A percentile compares a stretch with the other conserved stretches of the same genome.
phyloP scores from a whole-genome alignment of 1,140 invertebrate genomes.

The Teleogryllus occipitalis region DNA sequence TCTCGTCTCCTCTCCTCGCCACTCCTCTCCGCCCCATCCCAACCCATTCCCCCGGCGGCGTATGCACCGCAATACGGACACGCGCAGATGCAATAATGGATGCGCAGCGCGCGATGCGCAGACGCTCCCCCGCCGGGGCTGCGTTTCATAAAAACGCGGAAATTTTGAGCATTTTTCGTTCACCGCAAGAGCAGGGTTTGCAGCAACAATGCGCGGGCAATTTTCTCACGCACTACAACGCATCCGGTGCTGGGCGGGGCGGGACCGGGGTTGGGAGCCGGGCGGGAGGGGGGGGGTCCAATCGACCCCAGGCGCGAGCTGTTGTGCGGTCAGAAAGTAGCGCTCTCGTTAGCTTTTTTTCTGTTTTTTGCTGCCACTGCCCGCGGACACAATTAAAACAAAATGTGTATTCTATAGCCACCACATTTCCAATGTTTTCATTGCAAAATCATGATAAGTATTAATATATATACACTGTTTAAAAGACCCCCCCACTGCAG shows the following conservation, averaged over 20 bases:
- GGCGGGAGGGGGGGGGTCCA: neutral
- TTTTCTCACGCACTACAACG: neutral
- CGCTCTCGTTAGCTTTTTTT: neutral
- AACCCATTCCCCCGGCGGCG: neutral
- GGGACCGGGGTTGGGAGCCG: neutral
- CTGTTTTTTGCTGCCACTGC: neutral
- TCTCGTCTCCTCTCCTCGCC: too few relatives aligned
- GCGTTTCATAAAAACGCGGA: neutral
- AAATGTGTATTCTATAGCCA: neutral
- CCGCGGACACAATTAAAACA: neutral
- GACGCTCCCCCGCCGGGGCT: too few relatives aligned
- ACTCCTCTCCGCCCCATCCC: neutral
- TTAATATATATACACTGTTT: neutral
- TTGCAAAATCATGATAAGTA: neutral
- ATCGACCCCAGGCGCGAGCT: neutral
- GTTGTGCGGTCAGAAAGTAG: neutral
- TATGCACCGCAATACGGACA: neutral
- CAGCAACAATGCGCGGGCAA: neutral
- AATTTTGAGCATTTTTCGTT: constrained; percentile 5
- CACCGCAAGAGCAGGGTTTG: neutral
- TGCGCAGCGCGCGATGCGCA: neutral
- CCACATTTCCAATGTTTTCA: neutral
- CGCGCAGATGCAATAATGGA: neutral
- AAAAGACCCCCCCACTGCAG: too few relatives aligned
- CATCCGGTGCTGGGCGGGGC: neutral